Evolutionary conservation across 2,113 vertebrate species (phyloP), one percentile per base, ranked within the genome.

Genomic region (Meleagris gallopavo): DNA sequence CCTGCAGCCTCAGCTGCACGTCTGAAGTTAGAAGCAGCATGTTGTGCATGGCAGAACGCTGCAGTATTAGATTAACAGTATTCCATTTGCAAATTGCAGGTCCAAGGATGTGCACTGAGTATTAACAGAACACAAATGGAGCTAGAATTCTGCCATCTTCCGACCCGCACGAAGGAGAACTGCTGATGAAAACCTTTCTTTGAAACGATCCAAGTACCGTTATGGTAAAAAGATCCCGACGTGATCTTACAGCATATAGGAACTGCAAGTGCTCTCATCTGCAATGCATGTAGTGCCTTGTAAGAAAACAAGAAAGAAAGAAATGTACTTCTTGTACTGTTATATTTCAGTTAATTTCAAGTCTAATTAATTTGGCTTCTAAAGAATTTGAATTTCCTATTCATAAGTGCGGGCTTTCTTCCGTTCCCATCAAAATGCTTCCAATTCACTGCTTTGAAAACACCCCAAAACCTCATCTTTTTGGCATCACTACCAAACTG

Each of bases 61-160:
- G 78, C 80, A 70, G 30, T 36, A 61, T 46, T 10, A 66, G 43
- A 94, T 89, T 96, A 94, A 97, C 84, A 1, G 0, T 83, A 90
- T 91, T 80, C 70, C 77, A 83, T 96, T 97, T 95, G 40, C 80
- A 87, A 95, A 94, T 95, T 96, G 81, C 94, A 98, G 97, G 95
- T 94, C 70, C 57, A 70, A 86, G 80, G 92, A 93, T 86, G 82
- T 65, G 66, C 83, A 88, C 13, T 75, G 89, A 95, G 89, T 73
- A 69, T 48, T 86, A 71, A 90, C 83, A 75, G 83, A 84, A 87
- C 94, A 90, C 66, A 89, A 97, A 95, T 72, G 88, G 93, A 91
- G 86, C 55, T 92, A 86, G 89, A 80, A 80, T 50, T 61, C 92
- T 69, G 13, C 94, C 30, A 40, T 62, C 77, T 85, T 86, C 94